Percentiles rank a stretch among this genome's conserved stretches.
phyloP scores from a whole-genome alignment of 2,888 invertebrate species.

The Resseliella maxima region DNA sequence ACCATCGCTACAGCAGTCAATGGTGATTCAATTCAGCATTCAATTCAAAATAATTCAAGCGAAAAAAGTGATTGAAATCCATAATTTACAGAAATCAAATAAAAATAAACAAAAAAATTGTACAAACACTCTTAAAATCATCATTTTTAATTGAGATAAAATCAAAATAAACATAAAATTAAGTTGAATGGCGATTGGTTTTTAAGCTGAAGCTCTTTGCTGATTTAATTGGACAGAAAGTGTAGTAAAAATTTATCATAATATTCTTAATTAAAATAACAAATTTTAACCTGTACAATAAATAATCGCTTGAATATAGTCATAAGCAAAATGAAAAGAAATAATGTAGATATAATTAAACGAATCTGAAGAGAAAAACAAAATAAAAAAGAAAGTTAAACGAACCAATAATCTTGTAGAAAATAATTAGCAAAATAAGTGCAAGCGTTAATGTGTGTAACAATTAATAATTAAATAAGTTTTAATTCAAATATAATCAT shows the following conservation, averaged over 20 bases:
- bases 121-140: background rate
- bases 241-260: background rate
- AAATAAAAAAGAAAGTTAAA: background rate
- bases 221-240: background rate
- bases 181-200: background rate
- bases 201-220: background rate
- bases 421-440: background rate
- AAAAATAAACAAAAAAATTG: background rate
- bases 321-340: background rate
- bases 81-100: background rate
- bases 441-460: background rate
- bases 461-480: background rate
- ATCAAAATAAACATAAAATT: background rate
- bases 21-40: background rate
- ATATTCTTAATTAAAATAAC: background rate
- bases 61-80: background rate
- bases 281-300: background rate
- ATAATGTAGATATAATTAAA: background rate
- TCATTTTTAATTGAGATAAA: slow-evolving; percentile 20
- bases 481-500: background rate
- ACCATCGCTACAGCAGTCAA: background rate
- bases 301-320: background rate
- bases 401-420: slow-evolving; percentile 1
- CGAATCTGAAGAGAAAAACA: background rate
- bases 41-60: background rate